A percentile compares a stretch with the other conserved stretches of the same genome.
Evolutionary conservation across 2,113 vertebrate species (phyloP).

Genomic region (Tyto alba): DNA sequence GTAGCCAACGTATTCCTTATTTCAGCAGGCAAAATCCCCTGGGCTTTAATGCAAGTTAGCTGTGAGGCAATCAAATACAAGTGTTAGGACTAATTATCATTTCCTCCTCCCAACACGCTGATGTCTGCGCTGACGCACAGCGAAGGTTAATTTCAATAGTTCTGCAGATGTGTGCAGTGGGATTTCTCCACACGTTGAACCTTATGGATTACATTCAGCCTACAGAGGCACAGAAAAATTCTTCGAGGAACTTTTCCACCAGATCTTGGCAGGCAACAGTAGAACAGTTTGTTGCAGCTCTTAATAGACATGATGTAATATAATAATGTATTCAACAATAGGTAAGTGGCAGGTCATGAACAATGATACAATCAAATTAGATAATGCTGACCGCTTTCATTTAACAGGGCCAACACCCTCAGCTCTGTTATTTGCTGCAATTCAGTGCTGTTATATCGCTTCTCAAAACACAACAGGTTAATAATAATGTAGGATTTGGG

Average conservation of each 20-base stretch:
- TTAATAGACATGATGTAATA: slow-evolving; percentile 35
- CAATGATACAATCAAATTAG: not conserved
- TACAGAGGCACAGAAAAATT: not conserved
- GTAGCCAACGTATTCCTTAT: not conserved
- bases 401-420: not conserved
- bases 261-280: not conserved
- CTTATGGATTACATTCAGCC: not conserved
- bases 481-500: not conserved
- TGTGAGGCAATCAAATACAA: not conserved
- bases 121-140: fast-evolving
- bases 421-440: not conserved
- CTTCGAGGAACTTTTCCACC: not conserved
- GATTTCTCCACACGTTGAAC: not conserved
- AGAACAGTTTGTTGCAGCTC: slow-evolving; percentile 19
- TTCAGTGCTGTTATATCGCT: not conserved
- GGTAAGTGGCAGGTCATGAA: slow-evolving; percentile 4
- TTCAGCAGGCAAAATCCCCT: not conserved
- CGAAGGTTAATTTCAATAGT: not conserved
- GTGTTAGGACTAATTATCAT: not conserved
- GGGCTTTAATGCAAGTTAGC: not conserved
- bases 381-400: not conserved
- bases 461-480: not conserved
- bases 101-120: not conserved
- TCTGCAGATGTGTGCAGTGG: not conserved
- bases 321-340: not conserved